Conservation (phyloP, 2,113 vertebrate genomes). For the Isurus oxyrinchus region DNA sequence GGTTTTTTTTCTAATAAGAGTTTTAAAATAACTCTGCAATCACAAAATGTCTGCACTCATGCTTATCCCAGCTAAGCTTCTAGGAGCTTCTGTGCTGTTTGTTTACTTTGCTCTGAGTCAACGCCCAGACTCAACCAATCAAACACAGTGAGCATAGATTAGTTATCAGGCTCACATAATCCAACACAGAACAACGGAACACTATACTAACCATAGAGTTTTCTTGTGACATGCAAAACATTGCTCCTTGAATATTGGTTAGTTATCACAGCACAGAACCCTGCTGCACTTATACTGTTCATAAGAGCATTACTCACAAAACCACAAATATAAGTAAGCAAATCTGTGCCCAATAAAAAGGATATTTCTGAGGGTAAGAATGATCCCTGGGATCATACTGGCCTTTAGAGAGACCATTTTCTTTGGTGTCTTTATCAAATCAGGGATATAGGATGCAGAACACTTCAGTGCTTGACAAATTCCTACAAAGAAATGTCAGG, state of each 20-base stretch:
- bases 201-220: background rate
- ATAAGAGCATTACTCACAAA: background rate
- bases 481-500: background rate
- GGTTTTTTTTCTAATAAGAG: background rate
- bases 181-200: background rate
- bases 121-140: background rate
- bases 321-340: background rate
- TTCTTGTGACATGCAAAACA: background rate
- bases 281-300: background rate
- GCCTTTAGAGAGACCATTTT: background rate
- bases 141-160: background rate
- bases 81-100: too few relatives aligned
- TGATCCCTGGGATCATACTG: background rate
- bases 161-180: background rate
- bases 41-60: background rate
- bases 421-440: background rate
- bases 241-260: background rate
- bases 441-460: background rate
- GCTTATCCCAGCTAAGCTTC: background rate
- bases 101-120: background rate
- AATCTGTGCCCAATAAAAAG: background rate
- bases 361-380: background rate
- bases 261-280: background rate
- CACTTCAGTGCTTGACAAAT: background rate
- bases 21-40: background rate